Base-by-base conservation (phyloP, 2,797 vertebrate genomes). In the Silurus lanzhouensis region DNA sequence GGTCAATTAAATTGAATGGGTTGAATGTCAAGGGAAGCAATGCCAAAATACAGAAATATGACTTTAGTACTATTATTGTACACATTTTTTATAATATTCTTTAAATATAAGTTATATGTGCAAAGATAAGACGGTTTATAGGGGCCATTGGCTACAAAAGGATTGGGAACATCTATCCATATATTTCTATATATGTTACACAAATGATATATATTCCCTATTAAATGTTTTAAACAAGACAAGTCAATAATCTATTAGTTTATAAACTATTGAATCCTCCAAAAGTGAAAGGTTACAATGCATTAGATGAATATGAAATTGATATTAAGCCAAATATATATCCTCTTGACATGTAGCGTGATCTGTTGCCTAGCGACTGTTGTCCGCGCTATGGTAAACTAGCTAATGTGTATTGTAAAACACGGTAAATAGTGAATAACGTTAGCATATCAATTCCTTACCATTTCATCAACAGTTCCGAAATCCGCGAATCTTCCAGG, bases 391-490 rank as follows among this genome's bases (percentile, higher is more conserved):
- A 15, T 22, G 52, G 31, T 14, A 27, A 22, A 55, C n/a, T 17
- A 63, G 19, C 58, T 48, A n/a, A 44, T 14, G 20, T 6, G 7
- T 17, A 52, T 6, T 17, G 7, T 27, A 14, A 82, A 77, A 60
- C 31, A 76, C 74, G 8, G 17, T 22, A 2, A n/a, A 52, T 52
- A 55, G 15, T n/a, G 22, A 52, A 52, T 20, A 66, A 48, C 19
- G 9, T 25, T 25, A 17, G 7, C 12, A 27, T 46, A 17, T 17
- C 10, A 17, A 63, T 25, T 63, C 31, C 84, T 89, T 76, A 91
- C 90, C 90, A 91, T 85, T 91, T 91, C 87, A 91, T 87, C 27
- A 91, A 44, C 5, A 88, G 81, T 58, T 55, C 19, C 4, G 85
- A 64, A 58, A 77, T 83, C 1, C 84, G 20, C 1, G 78, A 20